Evolutionary conservation across 2,888 invertebrate genomes (phyloP).

Genomic region (Erynnis tages): DNA sequence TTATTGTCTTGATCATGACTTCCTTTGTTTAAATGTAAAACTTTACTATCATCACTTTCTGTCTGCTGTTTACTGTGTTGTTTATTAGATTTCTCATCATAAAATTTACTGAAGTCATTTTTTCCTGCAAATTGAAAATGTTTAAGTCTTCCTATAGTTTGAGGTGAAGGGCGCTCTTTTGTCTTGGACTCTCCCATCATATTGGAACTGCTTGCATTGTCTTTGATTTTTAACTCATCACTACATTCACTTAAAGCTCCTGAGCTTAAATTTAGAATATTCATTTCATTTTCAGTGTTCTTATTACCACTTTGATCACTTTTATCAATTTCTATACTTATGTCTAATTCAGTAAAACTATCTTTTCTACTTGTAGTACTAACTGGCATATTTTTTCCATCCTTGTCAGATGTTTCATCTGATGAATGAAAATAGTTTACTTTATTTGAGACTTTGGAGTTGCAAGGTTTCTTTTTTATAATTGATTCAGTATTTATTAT

Average conservation of each 20-base stretch:
- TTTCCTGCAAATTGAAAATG: slow-evolving; percentile 59
- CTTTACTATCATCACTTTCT: slow-evolving; percentile 31
- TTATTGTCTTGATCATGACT: slow-evolving; percentile 35
- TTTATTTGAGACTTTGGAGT: slow-evolving; percentile 33
- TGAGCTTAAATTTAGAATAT: background rate
- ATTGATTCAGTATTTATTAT: slow-evolving; percentile 43
- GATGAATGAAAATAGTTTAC: background rate
- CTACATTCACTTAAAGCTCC: background rate
- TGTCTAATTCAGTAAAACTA: slow-evolving; percentile 57
- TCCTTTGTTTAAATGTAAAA: slow-evolving; percentile 39
- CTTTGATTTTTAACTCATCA: slow-evolving; percentile 6
- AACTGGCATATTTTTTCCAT: background rate
- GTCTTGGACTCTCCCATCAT: background rate
- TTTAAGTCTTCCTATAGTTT: slow-evolving; percentile 53
- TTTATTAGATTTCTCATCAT: slow-evolving; percentile 39
- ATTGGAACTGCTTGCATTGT: background rate
- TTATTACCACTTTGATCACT: slow-evolving; percentile 22
- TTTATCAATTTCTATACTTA: slow-evolving; percentile 49
- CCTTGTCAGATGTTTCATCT: background rate
- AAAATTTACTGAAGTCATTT: slow-evolving; percentile 57
- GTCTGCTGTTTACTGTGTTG: background rate
- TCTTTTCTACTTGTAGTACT: background rate
- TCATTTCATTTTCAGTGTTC: slow-evolving; percentile 20
- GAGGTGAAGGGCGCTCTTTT: slow-evolving; percentile 29
- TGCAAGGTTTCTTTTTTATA: slow-evolving; percentile 29